Evolutionary conservation across 2,113 vertebrate species (phyloP).

Genomic region (Campylorhamphus procurvoides): DNA sequence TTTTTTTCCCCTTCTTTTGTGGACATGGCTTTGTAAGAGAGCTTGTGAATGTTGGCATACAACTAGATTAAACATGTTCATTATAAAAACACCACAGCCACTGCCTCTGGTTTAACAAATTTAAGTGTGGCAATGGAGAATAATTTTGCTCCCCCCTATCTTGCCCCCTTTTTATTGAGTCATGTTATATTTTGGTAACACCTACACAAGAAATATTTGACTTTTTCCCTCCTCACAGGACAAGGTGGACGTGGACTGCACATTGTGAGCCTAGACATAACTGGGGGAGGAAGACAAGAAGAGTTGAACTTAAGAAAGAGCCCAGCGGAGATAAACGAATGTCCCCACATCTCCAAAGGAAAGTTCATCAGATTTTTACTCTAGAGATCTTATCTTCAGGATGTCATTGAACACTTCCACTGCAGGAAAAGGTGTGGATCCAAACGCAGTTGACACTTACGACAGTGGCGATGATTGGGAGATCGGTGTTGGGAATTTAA

Average conservation of each 20-base stretch:
- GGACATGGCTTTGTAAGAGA: not conserved
- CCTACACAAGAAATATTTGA: constrained; percentile 69
- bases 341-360: constrained; percentile 81
- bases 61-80: not conserved
- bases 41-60: not conserved
- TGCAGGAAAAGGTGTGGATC: constrained; percentile 87
- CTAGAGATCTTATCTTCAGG: constrained; percentile 82
- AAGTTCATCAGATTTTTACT: constrained; percentile 85
- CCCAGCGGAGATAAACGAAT: constrained; percentile 83
- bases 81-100: not conserved
- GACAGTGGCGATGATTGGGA: constrained; percentile 91
- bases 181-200: constrained; percentile 68
- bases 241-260: constrained; percentile 75
- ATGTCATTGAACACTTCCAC: constrained; percentile 88
- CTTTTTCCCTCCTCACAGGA: constrained; percentile 78
- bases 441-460: constrained; percentile 85
- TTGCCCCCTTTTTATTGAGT: constrained; percentile 51
- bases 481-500: constrained; percentile 88
- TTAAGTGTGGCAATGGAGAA: constrained; percentile 37
- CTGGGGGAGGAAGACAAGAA: constrained; percentile 69
- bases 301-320: constrained; percentile 69
- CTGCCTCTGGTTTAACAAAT: constrained; percentile 40
- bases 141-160: not conserved
- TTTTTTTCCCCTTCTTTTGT: not conserved
- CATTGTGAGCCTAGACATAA: constrained; percentile 68